phyloP scores from a whole-genome alignment of 2,113 vertebrate species.

The Trogon surrucura region DNA sequence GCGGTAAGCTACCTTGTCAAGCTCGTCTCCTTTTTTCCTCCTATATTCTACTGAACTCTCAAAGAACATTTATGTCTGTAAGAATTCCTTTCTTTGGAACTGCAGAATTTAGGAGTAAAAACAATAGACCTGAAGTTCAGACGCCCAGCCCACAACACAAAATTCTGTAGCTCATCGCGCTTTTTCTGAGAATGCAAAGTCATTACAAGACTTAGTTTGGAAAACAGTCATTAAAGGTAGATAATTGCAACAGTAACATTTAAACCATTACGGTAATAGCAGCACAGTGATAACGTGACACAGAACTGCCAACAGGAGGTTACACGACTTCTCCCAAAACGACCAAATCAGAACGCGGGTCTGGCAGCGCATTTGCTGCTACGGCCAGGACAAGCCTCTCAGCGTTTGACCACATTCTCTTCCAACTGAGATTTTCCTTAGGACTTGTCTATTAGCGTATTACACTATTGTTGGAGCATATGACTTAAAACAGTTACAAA shows the following conservation, averaged over 20 bases:
- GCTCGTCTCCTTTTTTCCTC: not conserved
- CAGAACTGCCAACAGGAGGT: not conserved
- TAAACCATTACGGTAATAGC: not conserved
- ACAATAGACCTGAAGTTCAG: not conserved
- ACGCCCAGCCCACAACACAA: not conserved
- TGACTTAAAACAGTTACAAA: not conserved
- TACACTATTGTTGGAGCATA: not conserved
- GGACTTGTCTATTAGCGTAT: too few species aligned
- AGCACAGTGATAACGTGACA: not conserved
- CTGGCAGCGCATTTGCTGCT: not conserved
- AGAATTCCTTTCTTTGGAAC: not conserved
- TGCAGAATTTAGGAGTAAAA: not conserved
- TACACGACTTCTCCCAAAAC: too few species aligned
- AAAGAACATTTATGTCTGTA: not conserved
- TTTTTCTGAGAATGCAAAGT: not conserved
- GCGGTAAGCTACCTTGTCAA: fast-evolving
- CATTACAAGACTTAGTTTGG: not conserved
- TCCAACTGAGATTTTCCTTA: not conserved
- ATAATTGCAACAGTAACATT: not conserved
- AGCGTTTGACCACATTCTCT: not conserved
- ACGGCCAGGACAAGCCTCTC: not conserved
- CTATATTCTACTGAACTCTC: not conserved
- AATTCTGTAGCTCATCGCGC: not conserved
- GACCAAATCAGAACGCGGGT: not conserved
- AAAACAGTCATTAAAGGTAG: not conserved